Evolutionary conservation across 2,888 invertebrate species (phyloP).

Genomic region (Diarsia brunnea): DNA sequence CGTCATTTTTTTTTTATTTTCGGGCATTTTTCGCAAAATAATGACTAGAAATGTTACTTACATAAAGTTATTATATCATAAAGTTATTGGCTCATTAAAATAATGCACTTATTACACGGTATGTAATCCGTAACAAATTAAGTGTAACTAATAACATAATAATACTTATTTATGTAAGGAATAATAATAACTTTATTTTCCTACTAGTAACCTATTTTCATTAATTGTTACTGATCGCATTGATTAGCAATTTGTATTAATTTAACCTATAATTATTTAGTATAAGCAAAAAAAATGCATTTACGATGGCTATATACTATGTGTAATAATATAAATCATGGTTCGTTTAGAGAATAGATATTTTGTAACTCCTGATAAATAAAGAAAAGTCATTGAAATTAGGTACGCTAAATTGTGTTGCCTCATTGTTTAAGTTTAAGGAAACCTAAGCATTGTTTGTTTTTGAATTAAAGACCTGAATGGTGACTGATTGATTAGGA

Average conservation of each 20-base stretch:
- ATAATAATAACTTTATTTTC: not conserved
- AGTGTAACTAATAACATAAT: slow-evolving; percentile 19
- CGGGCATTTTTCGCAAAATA: not conserved
- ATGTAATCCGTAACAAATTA: not conserved
- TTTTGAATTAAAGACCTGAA: slow-evolving; percentile 34
- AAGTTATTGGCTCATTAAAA: slow-evolving; percentile 10
- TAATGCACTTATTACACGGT: slow-evolving; percentile 20
- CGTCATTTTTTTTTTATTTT: not conserved
- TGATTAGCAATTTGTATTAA: slow-evolving; percentile 20
- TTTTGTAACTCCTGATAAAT: slow-evolving; percentile 3
- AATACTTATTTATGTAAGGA: not conserved
- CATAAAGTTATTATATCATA: not conserved
- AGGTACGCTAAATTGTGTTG: slow-evolving; percentile 32
- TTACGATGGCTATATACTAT: not conserved
- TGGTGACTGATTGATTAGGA: slow-evolving; percentile 39
- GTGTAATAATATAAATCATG: not conserved
- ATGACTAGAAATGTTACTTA: not conserved
- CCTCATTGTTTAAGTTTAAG: slow-evolving; percentile 29
- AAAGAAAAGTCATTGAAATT: slow-evolving; percentile 37
- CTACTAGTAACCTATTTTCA: slow-evolving; percentile 3
- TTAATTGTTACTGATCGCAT: not conserved
- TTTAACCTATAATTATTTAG: not conserved
- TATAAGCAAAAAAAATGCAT: slow-evolving; percentile 2
- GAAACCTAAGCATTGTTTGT: slow-evolving; percentile 41
- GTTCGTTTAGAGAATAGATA: not conserved